Evolutionary conservation across 2,888 invertebrate genomes (phyloP), one percentile per base, ranked within the genome.

Genomic region (Ceriagrion tenellum): DNA sequence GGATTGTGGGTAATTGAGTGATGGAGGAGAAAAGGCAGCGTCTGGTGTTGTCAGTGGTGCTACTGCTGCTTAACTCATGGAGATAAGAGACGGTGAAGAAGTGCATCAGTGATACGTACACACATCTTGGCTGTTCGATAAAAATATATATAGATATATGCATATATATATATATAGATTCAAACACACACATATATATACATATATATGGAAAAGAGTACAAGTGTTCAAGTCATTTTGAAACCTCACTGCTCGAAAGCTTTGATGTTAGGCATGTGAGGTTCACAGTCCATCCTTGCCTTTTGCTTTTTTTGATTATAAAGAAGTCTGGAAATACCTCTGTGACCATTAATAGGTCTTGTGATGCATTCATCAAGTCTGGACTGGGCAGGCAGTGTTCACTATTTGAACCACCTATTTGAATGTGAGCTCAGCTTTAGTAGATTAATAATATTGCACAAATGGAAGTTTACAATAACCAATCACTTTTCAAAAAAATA

Each of bases 381-480:
- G 63, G 95, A 88, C 95, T 95, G 95, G 90, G 90, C 95, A 95
- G 95, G 90, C 93, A 93, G 93, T 90, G 95, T 95, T 95, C 95
- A 91, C 89, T 95, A 69, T 95, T 95, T 95, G 95, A 91, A 95
- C 88, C 74, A 95, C 89, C 81, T 95, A 89, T 95, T 88, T 95
- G 95, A 96, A 95, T 96, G 96, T 96, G 96, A 96, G 96, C 96
- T 96, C 96, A 96, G 96, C 96, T 96, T 96, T 96, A 97, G 97
- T 97, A 97, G 97, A 97, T 97, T 97, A 97, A 96, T 97, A 97
- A 97, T 93, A 93, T 93, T 95, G 95, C 95, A 95, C 95, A 95
- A 95, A 95, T 95, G 95, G 90, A 95, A 95, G 95, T 95, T 95
- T 95, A 95, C 95, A 95, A 95, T 95, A 95, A 95, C 95, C 95